Base-by-base conservation (phyloP, 2,797 vertebrate genomes). In the Cryptoblepharus egeriae region DNA sequence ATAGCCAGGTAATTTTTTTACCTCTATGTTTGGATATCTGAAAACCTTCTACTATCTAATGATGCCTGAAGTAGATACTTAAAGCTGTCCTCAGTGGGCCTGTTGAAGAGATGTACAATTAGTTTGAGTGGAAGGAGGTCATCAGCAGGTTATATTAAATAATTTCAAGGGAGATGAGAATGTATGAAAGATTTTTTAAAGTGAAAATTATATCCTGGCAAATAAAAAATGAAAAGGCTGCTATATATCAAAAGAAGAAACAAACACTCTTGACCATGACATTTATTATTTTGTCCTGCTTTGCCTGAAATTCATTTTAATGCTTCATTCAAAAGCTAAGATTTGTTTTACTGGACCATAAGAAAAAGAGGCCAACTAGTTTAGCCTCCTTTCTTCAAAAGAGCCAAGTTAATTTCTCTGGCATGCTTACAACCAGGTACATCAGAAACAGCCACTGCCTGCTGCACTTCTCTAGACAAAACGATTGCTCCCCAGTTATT, bases 61-160 rank as follows among this genome's bases (percentile, higher is more conserved):
- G 49, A n/a, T n/a, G n/a, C n/a, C 28, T 72, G 24, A 69, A 64
- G 26, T 32, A 49, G 20, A 24, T 67, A 55, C 49, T 76, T 73
- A 24, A 60, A 81, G 39, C 60, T 76, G 30, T 76, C 75, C 68
- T 39, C 55, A 32, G 45, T 68, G 55, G 37, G 72, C 16, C 15
- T 68, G 39, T 61, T 69, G 55, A 80, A 75, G 72, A 84, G 64
- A 30, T 80, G 71, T 52, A 60, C 7, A 5, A 75, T 80, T 75
- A 61, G 58, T 75, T 78, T 72, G 42, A 37, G 30, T 69, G 58
- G 63, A 52, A 76, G 73, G 55, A 82, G 30, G 55, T n/a, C 30
- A 13, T 60, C 55, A 60, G n/a, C 10, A 52, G 73, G n/a, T 61
- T 69, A 61, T 60, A 76, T 49, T 76, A 75, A 70, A 69, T 75